Percentiles rank a stretch among this genome's conserved stretches.
Evolutionary conservation across 1,140 invertebrate genomes (phyloP).

Genomic region (Luehdorfia chinensis): DNA sequence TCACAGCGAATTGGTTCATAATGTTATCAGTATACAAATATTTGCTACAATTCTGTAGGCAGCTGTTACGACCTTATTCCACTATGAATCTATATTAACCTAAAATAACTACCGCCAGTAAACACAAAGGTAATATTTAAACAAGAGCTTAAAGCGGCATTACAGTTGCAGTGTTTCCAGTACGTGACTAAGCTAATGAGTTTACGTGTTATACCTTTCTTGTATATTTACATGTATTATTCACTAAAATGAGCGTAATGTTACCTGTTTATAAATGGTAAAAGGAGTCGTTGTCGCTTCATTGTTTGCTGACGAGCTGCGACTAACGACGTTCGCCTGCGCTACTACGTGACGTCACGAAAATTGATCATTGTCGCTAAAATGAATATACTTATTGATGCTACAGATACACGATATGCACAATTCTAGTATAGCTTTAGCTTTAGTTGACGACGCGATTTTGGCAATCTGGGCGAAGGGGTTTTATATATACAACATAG

Average conservation of each 20-base stretch:
- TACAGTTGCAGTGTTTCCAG: slow-evolving; percentile 17
- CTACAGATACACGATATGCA: too few relatives aligned
- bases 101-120: slow-evolving; percentile 36
- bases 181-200: slow-evolving; percentile 13
- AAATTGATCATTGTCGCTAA: background rate
- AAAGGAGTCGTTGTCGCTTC: background rate
- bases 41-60: slow-evolving; percentile 50
- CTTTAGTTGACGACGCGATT: too few relatives aligned
- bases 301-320: slow-evolving; percentile 2
- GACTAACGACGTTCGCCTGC: background rate
- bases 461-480: too few relatives aligned
- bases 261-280: slow-evolving; percentile 10
- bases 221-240: slow-evolving; percentile 9
- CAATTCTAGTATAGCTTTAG: too few relatives aligned
- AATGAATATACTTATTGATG: too few relatives aligned
- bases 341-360: background rate
- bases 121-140: slow-evolving; percentile 31
- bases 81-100: slow-evolving; percentile 45
- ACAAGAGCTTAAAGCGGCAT: slow-evolving; percentile 30
- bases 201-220: slow-evolving; percentile 3
- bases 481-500: too few relatives aligned
- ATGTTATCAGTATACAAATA: slow-evolving; percentile 69
- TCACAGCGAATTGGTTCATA: slow-evolving; percentile 67
- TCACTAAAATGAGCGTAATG: slow-evolving; percentile 10
- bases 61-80: slow-evolving; percentile 57